Evolutionary conservation across 1,140 invertebrate genomes (phyloP).

Genomic region (Drosophila lowei): DNA sequence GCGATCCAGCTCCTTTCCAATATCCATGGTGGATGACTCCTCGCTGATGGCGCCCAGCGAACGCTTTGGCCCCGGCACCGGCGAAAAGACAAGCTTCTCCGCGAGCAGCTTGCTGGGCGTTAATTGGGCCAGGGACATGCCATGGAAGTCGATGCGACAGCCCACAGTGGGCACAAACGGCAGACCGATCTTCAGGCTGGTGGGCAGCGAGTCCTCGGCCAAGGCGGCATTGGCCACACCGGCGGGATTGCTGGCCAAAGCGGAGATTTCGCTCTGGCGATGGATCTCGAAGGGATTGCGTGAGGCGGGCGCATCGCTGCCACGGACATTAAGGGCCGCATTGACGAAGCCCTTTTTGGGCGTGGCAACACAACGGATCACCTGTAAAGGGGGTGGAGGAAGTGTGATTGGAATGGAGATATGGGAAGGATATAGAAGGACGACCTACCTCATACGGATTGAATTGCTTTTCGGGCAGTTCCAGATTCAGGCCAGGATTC

Average conservation of each 20-base stretch:
- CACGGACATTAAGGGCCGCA: constrained; percentile 70
- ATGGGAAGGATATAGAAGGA: no score
- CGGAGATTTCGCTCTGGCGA: constrained; percentile 52
- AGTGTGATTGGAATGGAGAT: background rate
- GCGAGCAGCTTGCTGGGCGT: constrained; percentile 77
- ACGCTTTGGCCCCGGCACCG: constrained; percentile 54
- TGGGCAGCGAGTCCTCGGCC: constrained; percentile 41
- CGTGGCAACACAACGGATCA: constrained; percentile 49
- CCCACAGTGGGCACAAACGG: constrained; percentile 76
- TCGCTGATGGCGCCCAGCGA: constrained; percentile 76
- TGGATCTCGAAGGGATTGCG: constrained; percentile 80
- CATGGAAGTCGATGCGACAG: constrained; percentile 79
- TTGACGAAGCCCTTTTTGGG: constrained; percentile 74
- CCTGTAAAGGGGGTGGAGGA: constrained; percentile 39
- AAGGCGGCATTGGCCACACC: constrained; percentile 68
- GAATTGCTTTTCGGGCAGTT: constrained; percentile 77
- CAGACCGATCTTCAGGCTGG: constrained; percentile 64
- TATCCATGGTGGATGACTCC: constrained; percentile 72
- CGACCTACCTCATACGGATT: constrained; percentile 78
- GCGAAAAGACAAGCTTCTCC: constrained; percentile 77
- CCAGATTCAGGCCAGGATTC: constrained; percentile 79
- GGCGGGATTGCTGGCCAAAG: constrained; percentile 33
- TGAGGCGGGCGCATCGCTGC: constrained; percentile 57
- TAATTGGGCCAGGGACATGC: constrained; percentile 64
- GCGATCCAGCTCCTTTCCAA: constrained; percentile 80